Evolutionary conservation across 2,797 vertebrate species (phyloP).

Genomic region (Esox lucius): DNA sequence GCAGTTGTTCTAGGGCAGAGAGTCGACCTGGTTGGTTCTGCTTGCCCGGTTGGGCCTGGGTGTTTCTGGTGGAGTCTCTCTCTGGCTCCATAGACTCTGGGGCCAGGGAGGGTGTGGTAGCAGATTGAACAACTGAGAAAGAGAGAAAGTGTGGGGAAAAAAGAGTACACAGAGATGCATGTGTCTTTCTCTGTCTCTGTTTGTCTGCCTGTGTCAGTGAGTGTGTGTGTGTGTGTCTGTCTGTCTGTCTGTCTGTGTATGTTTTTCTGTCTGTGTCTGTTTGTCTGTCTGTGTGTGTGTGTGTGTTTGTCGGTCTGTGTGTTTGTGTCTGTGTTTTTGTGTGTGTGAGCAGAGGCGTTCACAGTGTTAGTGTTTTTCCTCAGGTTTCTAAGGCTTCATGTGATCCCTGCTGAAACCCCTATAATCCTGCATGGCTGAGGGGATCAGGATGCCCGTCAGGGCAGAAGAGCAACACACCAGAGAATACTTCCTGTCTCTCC

Average conservation of each 20-base stretch:
- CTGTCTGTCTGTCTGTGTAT: neutral
- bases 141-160: neutral
- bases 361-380: constrained; percentile 13
- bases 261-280: neutral
- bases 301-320: neutral
- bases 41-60: constrained; percentile 1
- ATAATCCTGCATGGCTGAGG: constrained; percentile 21
- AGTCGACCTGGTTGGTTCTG: constrained; percentile 50
- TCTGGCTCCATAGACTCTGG: constrained; percentile 35
- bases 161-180: neutral
- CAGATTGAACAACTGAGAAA: constrained; percentile 32
- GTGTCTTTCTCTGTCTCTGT: neutral
- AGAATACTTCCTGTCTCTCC: constrained; percentile 14
- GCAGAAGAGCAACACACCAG: constrained; percentile 23
- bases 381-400: constrained; percentile 1
- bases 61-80: constrained; percentile 33
- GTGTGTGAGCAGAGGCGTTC: constrained; percentile 5
- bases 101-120: constrained; percentile 22
- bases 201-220: neutral
- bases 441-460: constrained; percentile 19
- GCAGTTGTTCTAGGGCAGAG: constrained; percentile 76
- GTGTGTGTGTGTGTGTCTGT: neutral
- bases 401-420: constrained; percentile 21
- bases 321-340: neutral
- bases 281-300: neutral